phyloP scores from a whole-genome alignment of 2,888 invertebrate species.

The Incurvaria masculella region DNA sequence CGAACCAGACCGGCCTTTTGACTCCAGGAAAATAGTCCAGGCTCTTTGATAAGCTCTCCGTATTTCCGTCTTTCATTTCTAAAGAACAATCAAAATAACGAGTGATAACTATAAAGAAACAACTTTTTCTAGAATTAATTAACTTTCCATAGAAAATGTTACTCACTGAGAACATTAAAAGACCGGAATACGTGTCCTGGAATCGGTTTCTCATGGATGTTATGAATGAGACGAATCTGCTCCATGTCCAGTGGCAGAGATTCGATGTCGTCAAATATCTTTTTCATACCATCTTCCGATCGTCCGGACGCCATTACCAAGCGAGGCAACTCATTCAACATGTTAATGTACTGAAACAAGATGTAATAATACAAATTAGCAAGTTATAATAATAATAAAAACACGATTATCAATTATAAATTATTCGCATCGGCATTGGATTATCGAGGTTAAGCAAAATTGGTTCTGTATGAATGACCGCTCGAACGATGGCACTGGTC shows the following conservation, averaged over 20 bases:
- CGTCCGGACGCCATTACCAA: constrained; percentile 56
- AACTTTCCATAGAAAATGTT: neutral
- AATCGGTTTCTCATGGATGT: constrained; percentile 43
- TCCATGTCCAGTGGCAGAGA: constrained; percentile 40
- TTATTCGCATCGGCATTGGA: neutral
- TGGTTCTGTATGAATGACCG: neutral
- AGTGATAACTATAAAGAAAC: neutral
- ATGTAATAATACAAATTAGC: neutral
- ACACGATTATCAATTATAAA: neutral
- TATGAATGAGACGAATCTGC: constrained; percentile 45
- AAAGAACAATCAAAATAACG: constrained; percentile 7
- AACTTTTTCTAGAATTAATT: neutral
- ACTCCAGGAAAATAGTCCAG: constrained; percentile 27
- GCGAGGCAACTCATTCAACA: constrained; percentile 34
- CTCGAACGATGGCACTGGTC: constrained; percentile 1
- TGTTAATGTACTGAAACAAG: constrained; percentile 22
- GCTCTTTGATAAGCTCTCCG: constrained; percentile 25
- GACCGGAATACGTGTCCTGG: constrained; percentile 57
- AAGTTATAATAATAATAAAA: neutral
- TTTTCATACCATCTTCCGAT: constrained; percentile 40
- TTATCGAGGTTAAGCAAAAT: neutral
- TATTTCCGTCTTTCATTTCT: constrained; percentile 28
- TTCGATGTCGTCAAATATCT: constrained; percentile 30
- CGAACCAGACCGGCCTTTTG: constrained; percentile 60
- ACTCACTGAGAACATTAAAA: neutral